phyloP scores from a whole-genome alignment of 2,113 vertebrate genomes.

The Illadopsis cleaveri region DNA sequence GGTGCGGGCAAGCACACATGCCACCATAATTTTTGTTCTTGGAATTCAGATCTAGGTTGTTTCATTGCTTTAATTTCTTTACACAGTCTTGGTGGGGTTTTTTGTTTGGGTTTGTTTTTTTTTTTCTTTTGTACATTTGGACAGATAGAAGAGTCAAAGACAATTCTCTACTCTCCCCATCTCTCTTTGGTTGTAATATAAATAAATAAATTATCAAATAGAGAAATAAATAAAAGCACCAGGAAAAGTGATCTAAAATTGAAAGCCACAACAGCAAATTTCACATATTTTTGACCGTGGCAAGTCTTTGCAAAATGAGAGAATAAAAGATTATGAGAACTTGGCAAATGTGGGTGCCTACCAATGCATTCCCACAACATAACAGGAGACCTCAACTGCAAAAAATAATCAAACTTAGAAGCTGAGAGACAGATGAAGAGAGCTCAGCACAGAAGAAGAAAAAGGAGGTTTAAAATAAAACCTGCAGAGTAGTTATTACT shows the following conservation, averaged over 20 bases:
- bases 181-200: neutral
- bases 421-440: conserved; percentile 25
- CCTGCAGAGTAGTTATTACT: neutral
- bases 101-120: neutral
- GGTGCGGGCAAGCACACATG: neutral
- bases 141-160: neutral
- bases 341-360: neutral
- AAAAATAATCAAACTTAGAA: conserved; percentile 32
- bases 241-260: neutral
- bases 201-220: neutral
- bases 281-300: neutral
- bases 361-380: conserved; percentile 13
- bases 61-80: neutral
- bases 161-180: neutral
- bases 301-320: conserved; percentile 26
- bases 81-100: neutral
- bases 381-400: neutral
- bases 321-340: conserved; percentile 16
- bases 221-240: neutral
- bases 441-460: conserved; percentile 7
- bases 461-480: conserved; percentile 21
- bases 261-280: neutral
- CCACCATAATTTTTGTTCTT: neutral
- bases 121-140: neutral
- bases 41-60: neutral